Evolutionary conservation across 2,113 vertebrate species (phyloP).

Genomic region (Cichladusa arquata): DNA sequence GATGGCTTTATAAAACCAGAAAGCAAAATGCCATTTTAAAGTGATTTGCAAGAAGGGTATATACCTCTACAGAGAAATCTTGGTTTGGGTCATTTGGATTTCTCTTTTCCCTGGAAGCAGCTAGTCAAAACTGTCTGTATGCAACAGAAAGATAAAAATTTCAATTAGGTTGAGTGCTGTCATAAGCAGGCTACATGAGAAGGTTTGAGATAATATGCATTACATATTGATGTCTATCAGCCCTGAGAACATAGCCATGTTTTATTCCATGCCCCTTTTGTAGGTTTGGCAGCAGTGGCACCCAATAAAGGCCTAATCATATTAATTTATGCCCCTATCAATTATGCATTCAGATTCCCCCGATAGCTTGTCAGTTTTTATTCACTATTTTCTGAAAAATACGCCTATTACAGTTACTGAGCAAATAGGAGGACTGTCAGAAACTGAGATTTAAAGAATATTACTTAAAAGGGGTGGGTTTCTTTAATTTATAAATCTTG

Average conservation of each 20-base stretch:
- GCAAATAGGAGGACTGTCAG: conserved; percentile 81
- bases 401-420: conserved; percentile 80
- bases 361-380: conserved; percentile 92
- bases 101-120: conserved; percentile 70
- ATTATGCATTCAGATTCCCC: conserved; percentile 91
- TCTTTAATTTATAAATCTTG: conserved; percentile 83
- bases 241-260: conserved; percentile 77
- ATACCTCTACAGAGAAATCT: conserved; percentile 62
- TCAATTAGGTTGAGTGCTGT: conserved; percentile 84
- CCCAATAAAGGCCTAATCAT: conserved; percentile 86
- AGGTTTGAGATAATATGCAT: conserved; percentile 87
- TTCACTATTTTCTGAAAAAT: conserved; percentile 86
- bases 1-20: conserved; percentile 21
- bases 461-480: conserved; percentile 83
- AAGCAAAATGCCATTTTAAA: conserved; percentile 50
- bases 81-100: conserved; percentile 68
- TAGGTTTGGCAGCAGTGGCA: conserved; percentile 81
- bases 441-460: conserved; percentile 84
- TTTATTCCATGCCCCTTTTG: conserved; percentile 82
- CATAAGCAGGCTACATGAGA: conserved; percentile 78
- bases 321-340: conserved; percentile 93
- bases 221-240: conserved; percentile 89
- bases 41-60: conserved; percentile 56
- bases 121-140: conserved; percentile 80
- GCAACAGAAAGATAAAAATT: conserved; percentile 85